These are phyloP conservation scores for Gallinago paraguaiae DNA, from an alignment of 2,113 vertebrate genomes.

Conservation along the genomic window DNA sequence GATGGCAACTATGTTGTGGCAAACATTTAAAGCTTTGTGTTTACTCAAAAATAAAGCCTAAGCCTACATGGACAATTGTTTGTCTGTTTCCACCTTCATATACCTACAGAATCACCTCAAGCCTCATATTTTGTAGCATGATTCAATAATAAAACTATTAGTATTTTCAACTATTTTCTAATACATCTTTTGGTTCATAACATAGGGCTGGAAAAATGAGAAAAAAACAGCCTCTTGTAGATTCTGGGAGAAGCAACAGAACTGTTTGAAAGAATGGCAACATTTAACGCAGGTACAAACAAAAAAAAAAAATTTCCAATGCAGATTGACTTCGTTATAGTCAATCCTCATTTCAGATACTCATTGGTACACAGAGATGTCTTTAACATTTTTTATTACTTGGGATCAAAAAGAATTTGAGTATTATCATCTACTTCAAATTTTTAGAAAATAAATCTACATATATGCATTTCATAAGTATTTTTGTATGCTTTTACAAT, in stretches of 20 bases:
- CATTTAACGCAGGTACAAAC: background rate
- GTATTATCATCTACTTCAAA: background rate
- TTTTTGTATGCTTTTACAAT: background rate
- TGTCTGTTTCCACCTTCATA: background rate
- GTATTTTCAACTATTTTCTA: background rate
- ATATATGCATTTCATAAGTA: background rate
- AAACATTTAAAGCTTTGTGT: background rate
- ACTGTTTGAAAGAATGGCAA: background rate
- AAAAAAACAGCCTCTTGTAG: background rate
- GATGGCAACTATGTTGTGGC: accelerated
- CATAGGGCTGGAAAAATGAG: background rate
- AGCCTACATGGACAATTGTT: background rate
- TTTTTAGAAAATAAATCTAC: background rate
- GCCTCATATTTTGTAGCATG: accelerated
- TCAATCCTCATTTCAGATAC: background rate
- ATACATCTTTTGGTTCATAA: background rate
- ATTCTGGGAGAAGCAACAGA: background rate
- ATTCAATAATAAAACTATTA: background rate
- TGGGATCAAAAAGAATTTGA: slow-evolving; percentile 32
- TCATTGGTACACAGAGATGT: background rate
- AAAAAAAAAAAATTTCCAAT: background rate
- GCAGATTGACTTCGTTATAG: background rate
- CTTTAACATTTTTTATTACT: background rate
- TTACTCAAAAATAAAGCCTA: background rate
- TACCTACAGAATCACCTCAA: background rate